phyloP scores from a whole-genome alignment of 2,797 vertebrate species.

The Poeciliopsis turneri region DNA sequence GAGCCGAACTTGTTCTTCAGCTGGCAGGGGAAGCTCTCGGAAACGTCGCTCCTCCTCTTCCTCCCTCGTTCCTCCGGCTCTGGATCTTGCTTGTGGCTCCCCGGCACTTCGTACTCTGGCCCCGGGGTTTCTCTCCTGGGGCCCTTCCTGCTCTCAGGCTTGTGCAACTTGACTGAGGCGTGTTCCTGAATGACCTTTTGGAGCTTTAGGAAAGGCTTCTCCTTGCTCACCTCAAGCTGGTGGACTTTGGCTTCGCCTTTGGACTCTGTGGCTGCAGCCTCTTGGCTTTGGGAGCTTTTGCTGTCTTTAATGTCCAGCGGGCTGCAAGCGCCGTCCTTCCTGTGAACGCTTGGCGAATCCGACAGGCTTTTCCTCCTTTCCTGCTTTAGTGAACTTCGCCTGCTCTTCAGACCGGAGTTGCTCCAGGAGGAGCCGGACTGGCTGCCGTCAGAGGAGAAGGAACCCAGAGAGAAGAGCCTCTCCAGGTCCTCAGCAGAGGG shows the following conservation, averaged over 20 bases:
- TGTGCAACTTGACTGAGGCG: slow-evolving; percentile 22
- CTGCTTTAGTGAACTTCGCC: slow-evolving; percentile 43
- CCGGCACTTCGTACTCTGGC: slow-evolving; percentile 48
- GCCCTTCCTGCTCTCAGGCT: slow-evolving; percentile 41
- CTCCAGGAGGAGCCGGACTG: slow-evolving; percentile 41
- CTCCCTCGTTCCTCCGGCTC: slow-evolving; percentile 79
- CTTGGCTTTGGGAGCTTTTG: slow-evolving; percentile 17
- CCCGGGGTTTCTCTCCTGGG: slow-evolving; percentile 29
- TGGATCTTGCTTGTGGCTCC: slow-evolving; percentile 59
- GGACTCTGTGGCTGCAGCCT: neutral
- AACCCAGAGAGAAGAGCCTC: slow-evolving; percentile 56
- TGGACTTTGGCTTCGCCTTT: neutral
- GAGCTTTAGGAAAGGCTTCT: slow-evolving; percentile 9
- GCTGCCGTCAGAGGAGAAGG: slow-evolving; percentile 47
- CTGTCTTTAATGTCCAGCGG: slow-evolving; percentile 33
- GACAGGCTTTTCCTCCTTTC: slow-evolving; percentile 40
- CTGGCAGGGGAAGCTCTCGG: slow-evolving; percentile 78
- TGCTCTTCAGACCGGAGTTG: slow-evolving; percentile 47
- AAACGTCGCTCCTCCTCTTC: slow-evolving; percentile 74
- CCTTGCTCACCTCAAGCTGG: slow-evolving; percentile 1
- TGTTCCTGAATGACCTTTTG: slow-evolving; percentile 28
- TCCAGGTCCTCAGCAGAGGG: slow-evolving; percentile 60
- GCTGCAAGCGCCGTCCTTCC: slow-evolving; percentile 42
- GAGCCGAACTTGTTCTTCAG: slow-evolving; percentile 72
- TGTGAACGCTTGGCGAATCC: slow-evolving; percentile 24